Evolutionary conservation across 1,140 invertebrate genomes (phyloP).

Genomic region (Pteromalus puparum): DNA sequence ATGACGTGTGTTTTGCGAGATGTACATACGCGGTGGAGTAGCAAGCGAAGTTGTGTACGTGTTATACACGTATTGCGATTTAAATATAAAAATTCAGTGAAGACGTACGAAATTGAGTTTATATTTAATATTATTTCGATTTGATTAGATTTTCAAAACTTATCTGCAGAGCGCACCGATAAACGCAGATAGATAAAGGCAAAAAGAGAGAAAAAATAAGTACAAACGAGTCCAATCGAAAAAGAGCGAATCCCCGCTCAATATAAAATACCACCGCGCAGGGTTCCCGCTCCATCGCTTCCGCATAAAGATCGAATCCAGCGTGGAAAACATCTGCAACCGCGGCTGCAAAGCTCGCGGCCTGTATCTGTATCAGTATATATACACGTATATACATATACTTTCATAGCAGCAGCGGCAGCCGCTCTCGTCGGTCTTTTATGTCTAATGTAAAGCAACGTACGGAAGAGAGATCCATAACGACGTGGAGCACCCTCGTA

Average conservation of each 20-base stretch:
- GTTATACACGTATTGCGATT: too few species aligned
- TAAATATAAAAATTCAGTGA: too few species aligned
- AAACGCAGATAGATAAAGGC: neutral
- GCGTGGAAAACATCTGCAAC: neutral
- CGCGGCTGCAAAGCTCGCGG: slow-evolving; percentile 17
- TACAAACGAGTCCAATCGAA: neutral
- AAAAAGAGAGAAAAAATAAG: neutral
- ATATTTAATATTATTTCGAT: too few species aligned
- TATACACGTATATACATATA: neutral
- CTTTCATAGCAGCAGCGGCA: neutral
- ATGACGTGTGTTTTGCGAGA: neutral
- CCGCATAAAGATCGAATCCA: slow-evolving; percentile 15
- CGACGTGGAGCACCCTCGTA: slow-evolving; percentile 66
- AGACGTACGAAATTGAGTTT: too few species aligned
- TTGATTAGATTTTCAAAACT: too few species aligned
- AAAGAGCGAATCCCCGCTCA: neutral
- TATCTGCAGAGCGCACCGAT: too few species aligned
- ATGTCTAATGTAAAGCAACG: slow-evolving; percentile 59
- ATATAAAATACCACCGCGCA: neutral
- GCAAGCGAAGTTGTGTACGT: too few species aligned
- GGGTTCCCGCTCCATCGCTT: neutral
- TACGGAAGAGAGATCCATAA: slow-evolving; percentile 60
- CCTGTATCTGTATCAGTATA: neutral
- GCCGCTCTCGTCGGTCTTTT: slow-evolving; percentile 58
- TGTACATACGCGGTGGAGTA: too few species aligned